Conservation (phyloP, 2,888 invertebrate species). For the Scaptomyza flava region DNA sequence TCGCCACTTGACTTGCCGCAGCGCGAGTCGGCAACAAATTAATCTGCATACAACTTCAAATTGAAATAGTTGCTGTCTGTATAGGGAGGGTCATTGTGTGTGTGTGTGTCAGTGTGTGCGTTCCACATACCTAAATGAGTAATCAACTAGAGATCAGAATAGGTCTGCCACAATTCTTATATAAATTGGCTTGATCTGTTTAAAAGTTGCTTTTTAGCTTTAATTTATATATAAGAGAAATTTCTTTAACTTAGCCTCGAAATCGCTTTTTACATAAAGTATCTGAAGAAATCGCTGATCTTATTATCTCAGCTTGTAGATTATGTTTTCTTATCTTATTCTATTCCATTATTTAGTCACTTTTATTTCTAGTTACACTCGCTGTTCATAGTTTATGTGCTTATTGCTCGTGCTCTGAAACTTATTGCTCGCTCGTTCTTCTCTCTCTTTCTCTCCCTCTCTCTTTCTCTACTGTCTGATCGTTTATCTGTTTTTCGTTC, state of each 20-base stretch:
- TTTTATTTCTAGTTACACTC: not conserved
- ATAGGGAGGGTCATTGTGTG: conserved; percentile 32
- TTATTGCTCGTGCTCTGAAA: conserved; percentile 4
- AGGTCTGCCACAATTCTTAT: conserved; percentile 6
- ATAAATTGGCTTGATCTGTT: conserved; percentile 16
- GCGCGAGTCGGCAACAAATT: conserved; percentile 42
- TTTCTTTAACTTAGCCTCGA: too few species aligned
- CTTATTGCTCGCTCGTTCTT: not conserved
- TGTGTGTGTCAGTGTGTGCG: conserved; percentile 4
- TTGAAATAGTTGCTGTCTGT: conserved; percentile 27
- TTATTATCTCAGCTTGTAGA: not conserved
- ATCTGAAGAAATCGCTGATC: not conserved
- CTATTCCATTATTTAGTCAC: not conserved
- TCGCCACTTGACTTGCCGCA: conserved; percentile 67
- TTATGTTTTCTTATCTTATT: not conserved
- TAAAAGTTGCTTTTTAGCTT: not conserved
- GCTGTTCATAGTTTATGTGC: not conserved
- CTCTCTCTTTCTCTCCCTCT: not conserved
- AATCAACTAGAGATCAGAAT: conserved; percentile 40
- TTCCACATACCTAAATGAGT: conserved; percentile 16
- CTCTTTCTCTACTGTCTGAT: conserved; percentile 11
- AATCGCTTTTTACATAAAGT: not conserved
- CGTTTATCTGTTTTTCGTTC: conserved; percentile 25
- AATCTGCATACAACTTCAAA: conserved; percentile 58
- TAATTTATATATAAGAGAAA: too few species aligned